Conservation (phyloP, 2,888 invertebrate species). For the Rhaphigaster nebulosa region DNA sequence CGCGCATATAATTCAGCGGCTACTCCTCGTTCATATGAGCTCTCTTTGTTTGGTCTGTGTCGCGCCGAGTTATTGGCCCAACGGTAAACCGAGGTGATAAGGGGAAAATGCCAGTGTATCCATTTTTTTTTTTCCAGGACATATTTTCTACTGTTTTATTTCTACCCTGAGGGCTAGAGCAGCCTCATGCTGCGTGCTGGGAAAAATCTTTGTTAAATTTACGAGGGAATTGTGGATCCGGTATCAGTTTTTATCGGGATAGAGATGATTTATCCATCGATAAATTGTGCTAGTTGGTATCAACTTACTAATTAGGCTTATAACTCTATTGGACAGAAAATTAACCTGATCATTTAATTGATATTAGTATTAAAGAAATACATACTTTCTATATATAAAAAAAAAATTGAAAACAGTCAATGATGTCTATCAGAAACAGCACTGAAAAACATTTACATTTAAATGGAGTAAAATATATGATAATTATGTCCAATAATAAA, state of each 20-base stretch:
- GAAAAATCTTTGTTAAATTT: conserved; percentile 23
- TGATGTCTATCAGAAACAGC: no score
- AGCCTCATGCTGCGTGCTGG: not conserved
- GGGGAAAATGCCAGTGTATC: conserved; percentile 34
- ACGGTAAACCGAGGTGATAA: conserved; percentile 49
- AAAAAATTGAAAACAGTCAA: no score
- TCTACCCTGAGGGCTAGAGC: not conserved
- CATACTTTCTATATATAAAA: no score
- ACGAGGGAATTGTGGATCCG: not conserved
- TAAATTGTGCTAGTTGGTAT: not conserved
- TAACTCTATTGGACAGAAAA: not conserved
- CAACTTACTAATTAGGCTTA: not conserved
- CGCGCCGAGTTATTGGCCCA: conserved; percentile 36
- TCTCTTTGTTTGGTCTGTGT: conserved; percentile 40
- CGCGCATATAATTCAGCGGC: not conserved
- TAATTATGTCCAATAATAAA: no score
- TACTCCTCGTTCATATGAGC: conserved; percentile 40
- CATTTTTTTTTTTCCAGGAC: conserved; percentile 17
- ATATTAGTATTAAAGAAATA: not conserved
- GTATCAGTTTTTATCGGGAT: conserved; percentile 17
- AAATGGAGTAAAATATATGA: no score
- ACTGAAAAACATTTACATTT: no score
- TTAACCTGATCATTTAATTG: not conserved
- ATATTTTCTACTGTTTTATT: conserved; percentile 38
- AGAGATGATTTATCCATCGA: not conserved